Conservation (phyloP, 2,888 invertebrate species). For the Drosophila pullipes region DNA sequence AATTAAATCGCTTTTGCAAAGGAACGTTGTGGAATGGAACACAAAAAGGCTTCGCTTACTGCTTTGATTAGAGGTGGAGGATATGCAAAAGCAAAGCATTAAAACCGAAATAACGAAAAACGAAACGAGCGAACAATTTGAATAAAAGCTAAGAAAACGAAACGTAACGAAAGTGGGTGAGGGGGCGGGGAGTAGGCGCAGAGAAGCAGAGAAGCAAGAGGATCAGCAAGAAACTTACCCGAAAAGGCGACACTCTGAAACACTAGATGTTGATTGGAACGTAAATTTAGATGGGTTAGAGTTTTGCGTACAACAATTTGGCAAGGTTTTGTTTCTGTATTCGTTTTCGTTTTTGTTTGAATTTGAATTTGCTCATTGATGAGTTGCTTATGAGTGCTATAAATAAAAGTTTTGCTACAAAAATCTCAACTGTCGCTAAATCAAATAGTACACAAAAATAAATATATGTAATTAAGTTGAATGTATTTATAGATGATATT, state of each 20-base stretch:
- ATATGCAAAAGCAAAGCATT: slow-evolving; percentile 8
- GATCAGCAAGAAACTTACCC: slow-evolving; percentile 89
- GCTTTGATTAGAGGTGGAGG: neutral
- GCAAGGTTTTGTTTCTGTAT: slow-evolving; percentile 56
- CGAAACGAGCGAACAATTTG: slow-evolving; percentile 1
- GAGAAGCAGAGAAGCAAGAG: slow-evolving; percentile 10
- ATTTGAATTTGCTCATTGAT: slow-evolving; percentile 31
- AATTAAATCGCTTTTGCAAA: neutral
- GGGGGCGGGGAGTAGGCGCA: neutral
- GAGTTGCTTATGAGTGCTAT: slow-evolving; percentile 45
- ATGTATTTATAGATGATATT: slow-evolving; percentile 31
- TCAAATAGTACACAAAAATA: slow-evolving; percentile 30
- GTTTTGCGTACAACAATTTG: slow-evolving; percentile 84
- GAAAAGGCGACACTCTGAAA: slow-evolving; percentile 98
- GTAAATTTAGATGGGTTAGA: slow-evolving; percentile 85
- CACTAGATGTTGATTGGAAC: slow-evolving; percentile 88
- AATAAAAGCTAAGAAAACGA: slow-evolving; percentile 5
- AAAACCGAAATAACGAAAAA: slow-evolving; percentile 2
- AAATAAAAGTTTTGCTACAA: slow-evolving; percentile 55
- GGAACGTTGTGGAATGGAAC: neutral
- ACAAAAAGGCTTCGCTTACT: neutral
- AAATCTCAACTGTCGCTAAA: slow-evolving; percentile 33
- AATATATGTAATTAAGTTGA: slow-evolving; percentile 14
- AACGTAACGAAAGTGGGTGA: slow-evolving; percentile 11
- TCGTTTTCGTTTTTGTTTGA: neutral